phyloP scores from a whole-genome alignment of 1,140 invertebrate genomes.

The Andrena cerasifolii region DNA sequence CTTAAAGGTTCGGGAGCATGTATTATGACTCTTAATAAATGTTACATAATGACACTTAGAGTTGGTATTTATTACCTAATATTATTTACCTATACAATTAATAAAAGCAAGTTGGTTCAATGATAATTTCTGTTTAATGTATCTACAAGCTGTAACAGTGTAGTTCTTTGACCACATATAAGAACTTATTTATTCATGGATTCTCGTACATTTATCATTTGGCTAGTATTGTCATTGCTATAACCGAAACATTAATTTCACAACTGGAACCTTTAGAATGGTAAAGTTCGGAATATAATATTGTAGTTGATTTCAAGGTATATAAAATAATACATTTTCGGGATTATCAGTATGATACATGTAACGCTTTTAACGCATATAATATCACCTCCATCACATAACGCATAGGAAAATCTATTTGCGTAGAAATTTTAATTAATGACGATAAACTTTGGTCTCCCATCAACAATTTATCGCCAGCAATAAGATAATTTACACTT shows the following conservation, averaged over 20 bases:
- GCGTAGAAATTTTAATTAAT: slow-evolving; percentile 31
- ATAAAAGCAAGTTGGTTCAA: slow-evolving; percentile 55
- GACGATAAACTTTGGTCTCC: slow-evolving; percentile 25
- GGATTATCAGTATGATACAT: slow-evolving; percentile 40
- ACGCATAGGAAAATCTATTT: slow-evolving; percentile 24
- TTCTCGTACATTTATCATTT: slow-evolving; percentile 24
- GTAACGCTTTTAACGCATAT: slow-evolving; percentile 17
- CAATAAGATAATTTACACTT: slow-evolving; percentile 31
- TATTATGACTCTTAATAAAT: slow-evolving; percentile 35
- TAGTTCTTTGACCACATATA: slow-evolving; percentile 25
- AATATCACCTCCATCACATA: slow-evolving; percentile 29
- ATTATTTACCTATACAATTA: slow-evolving; percentile 56
- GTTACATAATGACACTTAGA: slow-evolving; percentile 34
- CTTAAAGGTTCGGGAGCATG: background rate
- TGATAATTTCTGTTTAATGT: slow-evolving; percentile 47
- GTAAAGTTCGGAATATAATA: slow-evolving; percentile 29
- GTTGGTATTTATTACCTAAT: slow-evolving; percentile 34
- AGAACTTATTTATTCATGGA: slow-evolving; percentile 37
- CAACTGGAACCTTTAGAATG: slow-evolving; percentile 14
- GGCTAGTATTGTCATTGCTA: slow-evolving; percentile 52
- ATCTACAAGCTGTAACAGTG: slow-evolving; percentile 52
- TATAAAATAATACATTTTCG: slow-evolving; percentile 45
- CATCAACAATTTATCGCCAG: slow-evolving; percentile 30
- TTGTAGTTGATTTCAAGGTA: slow-evolving; percentile 24
- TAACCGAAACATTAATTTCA: slow-evolving; percentile 32